phyloP scores from a whole-genome alignment of 1,140 invertebrate species.

The Nilaparvata lugens region DNA sequence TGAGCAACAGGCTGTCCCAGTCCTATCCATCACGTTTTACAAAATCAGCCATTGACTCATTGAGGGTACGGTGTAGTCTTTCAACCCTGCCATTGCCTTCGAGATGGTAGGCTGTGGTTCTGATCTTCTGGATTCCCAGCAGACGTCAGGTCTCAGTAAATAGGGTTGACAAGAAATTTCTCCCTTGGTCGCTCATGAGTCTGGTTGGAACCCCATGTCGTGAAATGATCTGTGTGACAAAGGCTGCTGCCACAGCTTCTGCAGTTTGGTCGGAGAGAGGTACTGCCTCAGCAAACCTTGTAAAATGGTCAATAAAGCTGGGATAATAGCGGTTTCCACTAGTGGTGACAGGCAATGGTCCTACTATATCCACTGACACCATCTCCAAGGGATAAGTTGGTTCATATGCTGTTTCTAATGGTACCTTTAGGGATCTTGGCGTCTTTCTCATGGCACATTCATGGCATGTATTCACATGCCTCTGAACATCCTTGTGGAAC shows the following conservation, averaged over 20 bases:
- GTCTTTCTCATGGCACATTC: too few relatives aligned
- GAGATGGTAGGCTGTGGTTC: constrained; percentile 8
- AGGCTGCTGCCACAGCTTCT: constrained; percentile 20
- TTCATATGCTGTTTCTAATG: too few relatives aligned
- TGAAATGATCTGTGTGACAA: constrained; percentile 24
- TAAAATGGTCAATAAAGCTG: constrained; percentile 27
- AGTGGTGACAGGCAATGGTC: constrained; percentile 24
- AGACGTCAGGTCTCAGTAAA: constrained; percentile 10
- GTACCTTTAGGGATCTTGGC: too few relatives aligned
- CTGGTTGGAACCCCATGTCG: constrained; percentile 23
- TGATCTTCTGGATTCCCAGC: constrained; percentile 9
- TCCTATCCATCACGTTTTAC: not conserved
- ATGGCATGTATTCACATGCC: too few relatives aligned
- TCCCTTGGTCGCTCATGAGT: constrained; percentile 24
- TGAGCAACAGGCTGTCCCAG: not conserved
- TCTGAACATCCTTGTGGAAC: too few relatives aligned
- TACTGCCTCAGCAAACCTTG: constrained; percentile 26
- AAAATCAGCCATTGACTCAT: not conserved
- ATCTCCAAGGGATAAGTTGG: not conserved
- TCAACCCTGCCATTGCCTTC: not conserved
- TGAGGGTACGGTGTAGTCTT: not conserved
- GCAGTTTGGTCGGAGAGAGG: constrained; percentile 26
- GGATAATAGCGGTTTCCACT: constrained; percentile 27
- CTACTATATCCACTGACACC: constrained; percentile 18
- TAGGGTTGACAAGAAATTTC: constrained; percentile 20